A percentile compares a stretch with the other conserved stretches of the same genome.
Conservation (phyloP, 2,888 invertebrate species). For the Antheraea yamamai region DNA sequence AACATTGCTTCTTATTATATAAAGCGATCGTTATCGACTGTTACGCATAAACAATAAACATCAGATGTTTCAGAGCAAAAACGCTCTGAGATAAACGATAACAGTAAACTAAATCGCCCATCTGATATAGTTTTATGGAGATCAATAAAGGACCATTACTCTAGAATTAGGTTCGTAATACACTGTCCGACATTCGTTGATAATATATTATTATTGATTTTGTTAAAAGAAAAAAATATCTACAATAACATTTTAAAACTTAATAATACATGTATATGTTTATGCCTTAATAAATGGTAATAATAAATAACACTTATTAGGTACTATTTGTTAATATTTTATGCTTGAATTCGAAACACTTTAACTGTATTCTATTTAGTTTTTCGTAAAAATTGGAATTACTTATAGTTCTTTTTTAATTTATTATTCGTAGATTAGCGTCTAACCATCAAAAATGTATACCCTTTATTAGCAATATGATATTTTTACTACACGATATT, state of each 20-base stretch:
- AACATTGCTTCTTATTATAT: constrained; percentile 27
- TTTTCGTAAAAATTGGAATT: not conserved
- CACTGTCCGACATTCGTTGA: not conserved
- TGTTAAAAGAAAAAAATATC: not conserved
- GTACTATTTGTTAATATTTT: not conserved
- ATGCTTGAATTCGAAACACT: no score
- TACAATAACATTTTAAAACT: not conserved
- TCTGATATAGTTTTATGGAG: constrained; percentile 59
- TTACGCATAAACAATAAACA: constrained; percentile 37
- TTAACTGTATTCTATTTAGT: not conserved
- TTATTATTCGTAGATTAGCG: not conserved
- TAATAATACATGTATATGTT: not conserved
- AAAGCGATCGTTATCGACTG: constrained; percentile 27
- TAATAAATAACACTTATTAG: not conserved
- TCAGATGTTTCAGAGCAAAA: constrained; percentile 33
- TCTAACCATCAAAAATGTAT: not conserved
- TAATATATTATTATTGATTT: not conserved
- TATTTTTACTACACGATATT: not conserved
- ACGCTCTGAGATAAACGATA: constrained; percentile 45
- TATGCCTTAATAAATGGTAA: not conserved
- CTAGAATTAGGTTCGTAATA: constrained; percentile 8
- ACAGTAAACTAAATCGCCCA: constrained; percentile 35
- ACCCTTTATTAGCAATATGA: not conserved
- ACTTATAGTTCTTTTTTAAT: not conserved
- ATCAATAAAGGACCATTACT: constrained; percentile 26